Evolutionary conservation across 2,888 invertebrate species (phyloP).

Genomic region (Dorcus hopei): DNA sequence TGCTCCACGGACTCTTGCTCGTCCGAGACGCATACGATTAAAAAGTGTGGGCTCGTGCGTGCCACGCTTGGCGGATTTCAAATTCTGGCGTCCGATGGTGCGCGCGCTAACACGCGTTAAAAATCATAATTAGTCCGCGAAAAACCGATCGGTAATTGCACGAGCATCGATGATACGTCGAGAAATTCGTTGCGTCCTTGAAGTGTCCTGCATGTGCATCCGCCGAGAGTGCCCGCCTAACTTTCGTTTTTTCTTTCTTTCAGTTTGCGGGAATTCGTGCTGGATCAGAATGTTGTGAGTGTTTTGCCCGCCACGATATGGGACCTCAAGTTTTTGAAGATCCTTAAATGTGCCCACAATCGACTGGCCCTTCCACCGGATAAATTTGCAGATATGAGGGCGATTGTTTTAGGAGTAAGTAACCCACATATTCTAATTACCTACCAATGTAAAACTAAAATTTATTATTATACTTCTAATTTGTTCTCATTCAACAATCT

Average conservation of each 20-base stretch:
- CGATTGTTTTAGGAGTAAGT: slow-evolving; percentile 55
- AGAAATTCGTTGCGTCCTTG: slow-evolving; percentile 36
- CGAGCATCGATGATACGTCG: background rate
- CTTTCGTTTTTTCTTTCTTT: slow-evolving; percentile 32
- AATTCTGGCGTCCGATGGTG: background rate
- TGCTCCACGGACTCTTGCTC: slow-evolving; percentile 38
- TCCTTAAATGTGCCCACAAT: slow-evolving; percentile 60
- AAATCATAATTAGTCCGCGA: background rate
- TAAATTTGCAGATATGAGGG: slow-evolving; percentile 56
- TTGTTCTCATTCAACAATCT: no score
- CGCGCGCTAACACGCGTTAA: background rate
- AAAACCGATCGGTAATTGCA: no score
- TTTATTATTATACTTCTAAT: background rate
- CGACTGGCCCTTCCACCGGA: slow-evolving; percentile 52
- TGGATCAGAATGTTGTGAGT: slow-evolving; percentile 70
- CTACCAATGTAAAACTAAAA: background rate
- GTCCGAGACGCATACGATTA: slow-evolving; percentile 36
- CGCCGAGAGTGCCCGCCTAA: slow-evolving; percentile 30
- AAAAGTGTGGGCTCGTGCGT: slow-evolving; percentile 38
- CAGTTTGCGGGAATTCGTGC: slow-evolving; percentile 68
- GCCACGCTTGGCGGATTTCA: slow-evolving; percentile 24
- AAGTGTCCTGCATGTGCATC: slow-evolving; percentile 47
- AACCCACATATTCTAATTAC: background rate
- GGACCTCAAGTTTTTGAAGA: slow-evolving; percentile 58
- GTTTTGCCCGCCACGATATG: slow-evolving; percentile 60